Conservation (phyloP, 64 coral and sea anemone genomes). For the Stylophora pistillata region DNA sequence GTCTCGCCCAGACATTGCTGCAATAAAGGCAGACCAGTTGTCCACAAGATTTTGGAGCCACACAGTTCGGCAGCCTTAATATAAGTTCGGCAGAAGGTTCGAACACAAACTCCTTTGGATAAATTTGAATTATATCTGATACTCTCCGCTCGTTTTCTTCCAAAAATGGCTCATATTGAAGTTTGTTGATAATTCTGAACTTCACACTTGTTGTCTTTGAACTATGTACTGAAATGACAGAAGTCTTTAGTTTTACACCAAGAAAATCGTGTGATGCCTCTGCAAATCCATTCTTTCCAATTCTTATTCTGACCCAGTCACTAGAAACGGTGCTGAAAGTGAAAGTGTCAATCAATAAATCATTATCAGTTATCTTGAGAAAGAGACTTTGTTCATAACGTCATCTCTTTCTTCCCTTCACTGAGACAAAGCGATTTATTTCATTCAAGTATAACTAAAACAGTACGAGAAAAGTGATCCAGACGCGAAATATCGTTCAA, state of each 20-base stretch:
- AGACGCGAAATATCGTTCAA: too few relatives aligned
- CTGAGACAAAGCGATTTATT: too few relatives aligned
- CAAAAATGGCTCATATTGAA: slow-evolving; percentile 72
- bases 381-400: too few relatives aligned
- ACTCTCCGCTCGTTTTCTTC: slow-evolving; percentile 82
- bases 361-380: too few relatives aligned
- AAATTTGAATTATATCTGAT: slow-evolving; percentile 76
- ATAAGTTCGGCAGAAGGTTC: slow-evolving; percentile 55
- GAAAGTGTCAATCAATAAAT: neutral
- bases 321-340: slow-evolving; percentile 63
- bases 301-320: slow-evolving; percentile 41
- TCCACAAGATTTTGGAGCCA: slow-evolving; percentile 44
- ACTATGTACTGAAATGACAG: slow-evolving; percentile 8
- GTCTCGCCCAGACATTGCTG: slow-evolving; percentile 11
- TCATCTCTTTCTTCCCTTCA: too few relatives aligned
- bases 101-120: slow-evolving; percentile 73
- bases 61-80: slow-evolving; percentile 70
- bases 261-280: slow-evolving; percentile 45
- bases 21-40: slow-evolving; percentile 87
- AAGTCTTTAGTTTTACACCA: slow-evolving; percentile 53
- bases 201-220: slow-evolving; percentile 29
- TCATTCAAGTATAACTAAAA: too few relatives aligned
- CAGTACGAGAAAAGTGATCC: too few relatives aligned
- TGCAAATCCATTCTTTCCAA: neutral
- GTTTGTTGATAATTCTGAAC: slow-evolving; percentile 64